These are phyloP conservation scores for Cotesia typhae DNA, from an alignment of 1,140 invertebrate species.

Conservation along the genomic window DNA sequence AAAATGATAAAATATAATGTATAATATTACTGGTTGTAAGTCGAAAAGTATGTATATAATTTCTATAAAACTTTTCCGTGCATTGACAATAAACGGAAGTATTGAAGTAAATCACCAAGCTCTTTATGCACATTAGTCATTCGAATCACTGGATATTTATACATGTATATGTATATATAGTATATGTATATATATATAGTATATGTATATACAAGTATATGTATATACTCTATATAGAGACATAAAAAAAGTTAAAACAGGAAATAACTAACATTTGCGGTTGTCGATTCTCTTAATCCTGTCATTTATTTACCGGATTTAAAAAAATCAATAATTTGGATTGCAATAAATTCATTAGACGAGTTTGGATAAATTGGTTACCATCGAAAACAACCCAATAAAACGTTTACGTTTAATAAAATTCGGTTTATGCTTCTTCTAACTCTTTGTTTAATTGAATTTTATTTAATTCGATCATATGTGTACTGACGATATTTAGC, in stretches of 20 bases:
- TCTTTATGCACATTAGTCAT: neutral
- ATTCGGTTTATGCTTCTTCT: too few relatives aligned
- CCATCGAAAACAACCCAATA: too few relatives aligned
- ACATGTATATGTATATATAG: too few relatives aligned
- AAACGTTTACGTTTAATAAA: too few relatives aligned
- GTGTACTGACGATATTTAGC: neutral
- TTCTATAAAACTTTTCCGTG: neutral
- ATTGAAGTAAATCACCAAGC: slow-evolving; percentile 15
- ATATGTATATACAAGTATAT: too few relatives aligned
- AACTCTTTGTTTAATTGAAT: neutral
- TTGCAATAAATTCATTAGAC: slow-evolving; percentile 14
- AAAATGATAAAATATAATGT: too few relatives aligned
- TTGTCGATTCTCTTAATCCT: slow-evolving; percentile 4
- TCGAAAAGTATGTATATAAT: slow-evolving; percentile 3
- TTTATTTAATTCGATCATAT: neutral
- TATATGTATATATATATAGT: too few relatives aligned
- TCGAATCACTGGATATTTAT: too few relatives aligned
- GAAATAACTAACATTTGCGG: slow-evolving; percentile 16
- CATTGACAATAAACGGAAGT: slow-evolving; percentile 3
- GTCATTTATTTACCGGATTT: slow-evolving; percentile 3
- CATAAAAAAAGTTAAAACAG: neutral
- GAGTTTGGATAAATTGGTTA: neutral
- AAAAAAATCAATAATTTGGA: slow-evolving; percentile 10
- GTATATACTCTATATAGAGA: too few relatives aligned
- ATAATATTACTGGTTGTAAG: too few relatives aligned